phyloP scores from a whole-genome alignment of 1,140 invertebrate species.

The Macrosteles quadrilineatus region DNA sequence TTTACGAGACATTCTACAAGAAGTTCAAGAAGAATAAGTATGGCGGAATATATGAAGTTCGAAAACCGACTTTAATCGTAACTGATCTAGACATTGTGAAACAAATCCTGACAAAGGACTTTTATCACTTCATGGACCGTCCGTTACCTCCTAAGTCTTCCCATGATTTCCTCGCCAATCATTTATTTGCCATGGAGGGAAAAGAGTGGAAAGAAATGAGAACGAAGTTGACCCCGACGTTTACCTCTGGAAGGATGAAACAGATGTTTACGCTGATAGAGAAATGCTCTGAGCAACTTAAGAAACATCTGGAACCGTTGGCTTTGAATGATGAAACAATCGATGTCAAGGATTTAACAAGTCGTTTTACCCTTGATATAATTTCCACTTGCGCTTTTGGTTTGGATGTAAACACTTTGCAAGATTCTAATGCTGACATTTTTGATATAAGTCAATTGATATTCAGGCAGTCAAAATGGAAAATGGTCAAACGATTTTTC shows the following conservation, averaged over 20 bases:
- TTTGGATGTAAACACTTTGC: slow-evolving; percentile 49
- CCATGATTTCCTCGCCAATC: slow-evolving; percentile 54
- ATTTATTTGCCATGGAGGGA: slow-evolving; percentile 55
- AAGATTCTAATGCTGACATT: slow-evolving; percentile 47
- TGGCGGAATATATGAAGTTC: slow-evolving; percentile 8
- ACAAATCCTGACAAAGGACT: slow-evolving; percentile 57
- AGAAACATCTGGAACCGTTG: slow-evolving; percentile 15
- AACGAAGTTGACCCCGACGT: slow-evolving; percentile 60
- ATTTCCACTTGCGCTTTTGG: slow-evolving; percentile 52
- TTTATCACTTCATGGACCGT: slow-evolving; percentile 55
- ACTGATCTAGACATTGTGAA: slow-evolving; percentile 51
- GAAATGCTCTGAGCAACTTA: slow-evolving; percentile 42
- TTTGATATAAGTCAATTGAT: slow-evolving; percentile 37
- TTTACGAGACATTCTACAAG: slow-evolving; percentile 19
- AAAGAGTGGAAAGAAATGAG: slow-evolving; percentile 60
- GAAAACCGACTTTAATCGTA: slow-evolving; percentile 8
- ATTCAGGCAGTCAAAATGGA: background rate
- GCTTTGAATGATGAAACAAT: background rate
- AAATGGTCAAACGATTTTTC: background rate
- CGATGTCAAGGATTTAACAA: slow-evolving; percentile 22
- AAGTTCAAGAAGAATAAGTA: background rate
- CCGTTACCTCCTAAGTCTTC: slow-evolving; percentile 51
- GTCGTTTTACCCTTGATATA: slow-evolving; percentile 48
- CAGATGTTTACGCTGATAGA: slow-evolving; percentile 57
- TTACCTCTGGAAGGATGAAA: slow-evolving; percentile 63